A percentile compares a stretch with the other conserved stretches of the same genome.
These are phyloP conservation scores for Cossypha niveicapilla DNA, from an alignment of 2,797 vertebrate species.

Conservation along the genomic window DNA sequence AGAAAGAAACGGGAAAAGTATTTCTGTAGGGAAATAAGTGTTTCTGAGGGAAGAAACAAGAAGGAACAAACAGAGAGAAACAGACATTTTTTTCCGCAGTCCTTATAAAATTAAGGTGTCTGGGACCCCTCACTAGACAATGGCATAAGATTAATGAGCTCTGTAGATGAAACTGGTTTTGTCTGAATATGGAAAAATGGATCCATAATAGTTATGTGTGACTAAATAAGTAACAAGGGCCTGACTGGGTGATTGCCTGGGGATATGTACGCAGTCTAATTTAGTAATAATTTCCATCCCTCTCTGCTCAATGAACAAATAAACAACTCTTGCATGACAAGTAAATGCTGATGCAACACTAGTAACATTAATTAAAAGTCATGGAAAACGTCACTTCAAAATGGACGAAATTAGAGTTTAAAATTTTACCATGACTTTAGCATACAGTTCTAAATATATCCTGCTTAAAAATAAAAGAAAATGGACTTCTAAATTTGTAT, in stretches of 20 bases:
- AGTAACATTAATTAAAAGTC: not conserved
- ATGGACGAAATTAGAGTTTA: not conserved
- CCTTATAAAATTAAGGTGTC: not conserved
- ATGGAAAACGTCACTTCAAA: not conserved
- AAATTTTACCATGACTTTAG: not conserved
- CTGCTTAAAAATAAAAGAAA: not conserved
- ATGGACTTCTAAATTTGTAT: not conserved
- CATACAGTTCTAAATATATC: not conserved
- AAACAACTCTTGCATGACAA: conserved; percentile 2
- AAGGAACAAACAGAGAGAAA: not conserved
- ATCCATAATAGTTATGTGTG: not conserved
- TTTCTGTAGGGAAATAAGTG: not conserved
- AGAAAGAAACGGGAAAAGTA: not conserved
- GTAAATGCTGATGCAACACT: not conserved
- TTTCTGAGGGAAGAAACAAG: not conserved
- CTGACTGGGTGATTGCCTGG: conserved; percentile 7
- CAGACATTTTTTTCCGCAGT: not conserved
- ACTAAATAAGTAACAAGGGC: not conserved
- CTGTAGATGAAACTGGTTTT: not conserved
- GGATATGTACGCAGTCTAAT: not conserved
- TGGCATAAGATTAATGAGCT: not conserved
- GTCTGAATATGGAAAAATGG: not conserved
- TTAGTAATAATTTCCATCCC: conserved; percentile 18
- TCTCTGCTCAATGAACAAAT: conserved; percentile 19
- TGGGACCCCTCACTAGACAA: not conserved